These are phyloP conservation scores for Istiophorus platypterus DNA, from an alignment of 2,113 vertebrate species.

Conservation along the genomic window DNA sequence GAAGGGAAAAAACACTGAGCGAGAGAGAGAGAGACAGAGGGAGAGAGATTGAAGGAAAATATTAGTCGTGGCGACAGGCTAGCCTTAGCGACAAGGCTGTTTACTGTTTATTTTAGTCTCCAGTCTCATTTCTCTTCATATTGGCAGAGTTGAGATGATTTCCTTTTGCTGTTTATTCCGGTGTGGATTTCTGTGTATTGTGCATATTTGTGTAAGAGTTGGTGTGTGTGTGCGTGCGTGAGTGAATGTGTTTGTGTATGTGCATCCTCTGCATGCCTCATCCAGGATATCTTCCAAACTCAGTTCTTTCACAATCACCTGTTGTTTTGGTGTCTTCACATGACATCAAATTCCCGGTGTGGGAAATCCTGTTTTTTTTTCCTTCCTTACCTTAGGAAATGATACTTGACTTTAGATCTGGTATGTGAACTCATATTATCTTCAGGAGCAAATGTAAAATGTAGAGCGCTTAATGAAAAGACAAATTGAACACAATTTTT, in stretches of 20 bases:
- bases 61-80: slow-evolving; percentile 53
- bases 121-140: slow-evolving; percentile 67
- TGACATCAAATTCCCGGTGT: slow-evolving; percentile 20
- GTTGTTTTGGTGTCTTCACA: slow-evolving; percentile 31
- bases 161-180: slow-evolving; percentile 64
- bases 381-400: slow-evolving; percentile 17
- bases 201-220: slow-evolving; percentile 28
- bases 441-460: background rate
- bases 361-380: slow-evolving; percentile 42
- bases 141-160: slow-evolving; percentile 64
- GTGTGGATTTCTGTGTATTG: slow-evolving; percentile 49
- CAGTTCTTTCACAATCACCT: slow-evolving; percentile 53
- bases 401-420: background rate
- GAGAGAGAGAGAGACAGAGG: background rate
- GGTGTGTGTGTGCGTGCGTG: slow-evolving; percentile 7
- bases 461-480: background rate
- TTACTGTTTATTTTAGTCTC: slow-evolving; percentile 71
- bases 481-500: background rate
- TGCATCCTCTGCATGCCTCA: slow-evolving; percentile 42
- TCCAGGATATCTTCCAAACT: slow-evolving; percentile 54
- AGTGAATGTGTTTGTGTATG: background rate
- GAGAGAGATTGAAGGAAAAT: slow-evolving; percentile 45
- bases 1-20: slow-evolving; percentile 7
- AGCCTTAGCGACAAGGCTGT: slow-evolving; percentile 61
- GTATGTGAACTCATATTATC: background rate